Evolutionary conservation across 2,797 vertebrate genomes (phyloP).

Genomic region (Spea hammondii): DNA sequence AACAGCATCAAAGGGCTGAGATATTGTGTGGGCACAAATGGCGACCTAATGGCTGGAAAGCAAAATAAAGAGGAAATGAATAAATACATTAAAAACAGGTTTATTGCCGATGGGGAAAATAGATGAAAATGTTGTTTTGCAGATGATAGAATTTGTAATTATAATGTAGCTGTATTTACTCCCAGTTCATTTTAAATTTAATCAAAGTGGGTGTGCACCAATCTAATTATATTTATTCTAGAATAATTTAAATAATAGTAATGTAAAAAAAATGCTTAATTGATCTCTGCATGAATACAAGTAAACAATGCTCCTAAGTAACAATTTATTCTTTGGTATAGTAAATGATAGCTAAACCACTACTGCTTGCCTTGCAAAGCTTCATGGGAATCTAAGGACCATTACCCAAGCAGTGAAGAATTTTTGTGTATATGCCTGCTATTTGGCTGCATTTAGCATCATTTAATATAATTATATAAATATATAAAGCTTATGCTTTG

Average conservation of each 20-base stretch:
- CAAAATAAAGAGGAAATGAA: too few species aligned
- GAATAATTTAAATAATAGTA: constrained; percentile 17
- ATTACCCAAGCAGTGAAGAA: too few species aligned
- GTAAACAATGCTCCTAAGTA: neutral
- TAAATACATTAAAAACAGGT: neutral
- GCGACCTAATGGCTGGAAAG: constrained; percentile 31
- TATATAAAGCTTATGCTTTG: too few species aligned
- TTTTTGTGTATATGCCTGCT: too few species aligned
- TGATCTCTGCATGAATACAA: neutral
- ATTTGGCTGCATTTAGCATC: too few species aligned
- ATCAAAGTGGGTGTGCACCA: constrained; percentile 11
- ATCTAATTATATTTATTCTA: constrained; percentile 22
- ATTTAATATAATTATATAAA: too few species aligned
- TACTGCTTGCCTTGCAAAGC: too few species aligned
- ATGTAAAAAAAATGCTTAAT: constrained; percentile 4
- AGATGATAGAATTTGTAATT: neutral
- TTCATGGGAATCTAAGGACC: too few species aligned
- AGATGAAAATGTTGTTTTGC: neutral
- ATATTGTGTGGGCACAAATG: constrained; percentile 31
- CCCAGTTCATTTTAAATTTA: constrained; percentile 28
- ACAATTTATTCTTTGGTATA: neutral
- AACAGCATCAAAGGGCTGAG: neutral
- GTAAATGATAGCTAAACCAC: neutral
- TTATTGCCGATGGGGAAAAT: constrained; percentile 12
- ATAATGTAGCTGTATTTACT: constrained; percentile 31